A percentile compares a stretch with the other conserved stretches of the same genome.
These are phyloP conservation scores for Pluvialis apricaria DNA, from an alignment of 2,113 vertebrate genomes.

Conservation along the genomic window DNA sequence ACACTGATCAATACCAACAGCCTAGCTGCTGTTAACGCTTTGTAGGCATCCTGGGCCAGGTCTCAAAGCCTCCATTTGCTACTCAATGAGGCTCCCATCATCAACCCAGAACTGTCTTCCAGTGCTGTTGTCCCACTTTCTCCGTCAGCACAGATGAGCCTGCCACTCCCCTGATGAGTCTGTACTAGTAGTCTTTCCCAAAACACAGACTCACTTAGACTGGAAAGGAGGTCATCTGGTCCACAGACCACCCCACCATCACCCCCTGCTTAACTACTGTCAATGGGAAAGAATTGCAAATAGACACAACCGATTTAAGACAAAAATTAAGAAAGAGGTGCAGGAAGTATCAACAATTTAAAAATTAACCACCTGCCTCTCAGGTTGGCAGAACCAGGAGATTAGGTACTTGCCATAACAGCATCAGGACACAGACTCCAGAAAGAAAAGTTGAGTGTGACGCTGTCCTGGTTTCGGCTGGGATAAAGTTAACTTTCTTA, in stretches of 20 bases:
- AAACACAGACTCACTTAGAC: neutral
- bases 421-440: neutral
- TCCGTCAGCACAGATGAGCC: neutral
- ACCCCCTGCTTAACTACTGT: neutral
- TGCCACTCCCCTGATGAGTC: neutral
- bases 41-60: neutral
- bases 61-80: neutral
- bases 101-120: neutral
- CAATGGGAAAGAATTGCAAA: neutral
- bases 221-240: neutral
- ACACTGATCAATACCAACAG: neutral
- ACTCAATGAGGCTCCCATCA: neutral
- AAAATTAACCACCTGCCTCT: neutral
- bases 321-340: neutral
- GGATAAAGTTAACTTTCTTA: neutral
- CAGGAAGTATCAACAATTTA: neutral
- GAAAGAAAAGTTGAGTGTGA: neutral
- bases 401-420: neutral
- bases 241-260: neutral
- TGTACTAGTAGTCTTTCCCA: neutral
- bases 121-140: neutral
- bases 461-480: neutral
- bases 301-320: neutral
- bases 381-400: neutral
- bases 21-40: neutral